Conservation (phyloP, 2,113 vertebrate species). For the Baryphthengus martii region DNA sequence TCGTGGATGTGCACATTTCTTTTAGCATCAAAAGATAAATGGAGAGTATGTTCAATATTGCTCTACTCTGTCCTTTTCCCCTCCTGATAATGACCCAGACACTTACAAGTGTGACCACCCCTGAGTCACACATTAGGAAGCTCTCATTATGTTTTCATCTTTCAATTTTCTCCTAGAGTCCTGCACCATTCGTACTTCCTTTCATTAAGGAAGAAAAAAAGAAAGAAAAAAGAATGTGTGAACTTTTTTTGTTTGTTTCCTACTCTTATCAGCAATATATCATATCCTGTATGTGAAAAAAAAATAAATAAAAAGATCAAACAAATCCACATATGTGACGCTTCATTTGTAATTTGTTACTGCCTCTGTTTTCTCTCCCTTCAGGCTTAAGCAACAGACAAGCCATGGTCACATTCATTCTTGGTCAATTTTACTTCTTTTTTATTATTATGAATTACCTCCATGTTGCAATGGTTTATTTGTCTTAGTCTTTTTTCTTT, state of each 20-base stretch:
- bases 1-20: background rate
- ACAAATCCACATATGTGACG: background rate
- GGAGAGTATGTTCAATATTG: background rate
- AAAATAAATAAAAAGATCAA: background rate
- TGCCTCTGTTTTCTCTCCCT: background rate
- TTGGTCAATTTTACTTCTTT: background rate
- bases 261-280: background rate
- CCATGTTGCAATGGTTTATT: background rate
- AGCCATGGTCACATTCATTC: background rate
- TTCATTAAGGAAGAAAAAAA: background rate
- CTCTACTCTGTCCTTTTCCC: background rate
- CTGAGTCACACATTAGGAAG: background rate
- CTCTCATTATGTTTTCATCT: background rate
- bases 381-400: background rate
- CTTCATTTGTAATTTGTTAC: background rate
- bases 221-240: background rate
- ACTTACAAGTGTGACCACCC: background rate
- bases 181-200: background rate
- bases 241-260: background rate
- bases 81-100: background rate
- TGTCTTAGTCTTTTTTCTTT: background rate
- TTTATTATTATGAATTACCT: background rate
- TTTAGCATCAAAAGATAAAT: background rate
- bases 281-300: background rate
- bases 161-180: slow-evolving; percentile 11